phyloP scores from a whole-genome alignment of 1,140 invertebrate species.

The Eupristina koningsbergeri region DNA sequence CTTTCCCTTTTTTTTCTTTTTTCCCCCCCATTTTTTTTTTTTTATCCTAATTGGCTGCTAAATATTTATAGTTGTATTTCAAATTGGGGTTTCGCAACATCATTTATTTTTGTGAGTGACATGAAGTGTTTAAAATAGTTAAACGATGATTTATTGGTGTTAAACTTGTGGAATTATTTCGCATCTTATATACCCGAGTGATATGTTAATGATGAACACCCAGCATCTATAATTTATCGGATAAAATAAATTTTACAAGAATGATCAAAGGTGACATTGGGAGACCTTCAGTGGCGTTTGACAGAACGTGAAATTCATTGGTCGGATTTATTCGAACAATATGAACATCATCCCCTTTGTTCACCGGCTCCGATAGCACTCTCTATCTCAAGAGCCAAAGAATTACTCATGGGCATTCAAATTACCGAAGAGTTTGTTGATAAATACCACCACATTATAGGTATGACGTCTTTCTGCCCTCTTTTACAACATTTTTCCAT shows the following conservation, averaged over 20 bases:
- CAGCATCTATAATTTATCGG: neutral
- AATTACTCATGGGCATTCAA: slow-evolving; percentile 73
- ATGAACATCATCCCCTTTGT: slow-evolving; percentile 22
- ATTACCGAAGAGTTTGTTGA: slow-evolving; percentile 71
- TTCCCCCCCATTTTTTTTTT: neutral
- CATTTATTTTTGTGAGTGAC: neutral
- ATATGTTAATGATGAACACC: neutral
- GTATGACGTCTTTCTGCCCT: slow-evolving; percentile 47
- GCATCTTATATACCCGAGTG: neutral
- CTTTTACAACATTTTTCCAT: neutral
- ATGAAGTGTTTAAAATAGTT: neutral
- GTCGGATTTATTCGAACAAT: neutral
- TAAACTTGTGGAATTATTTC: neutral
- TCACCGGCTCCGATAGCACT: neutral
- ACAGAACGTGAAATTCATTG: neutral
- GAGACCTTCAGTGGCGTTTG: neutral
- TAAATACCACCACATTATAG: slow-evolving; percentile 71
- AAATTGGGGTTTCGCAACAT: too few species aligned
- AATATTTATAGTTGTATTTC: too few species aligned
- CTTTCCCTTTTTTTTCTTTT: too few species aligned
- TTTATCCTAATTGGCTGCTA: neutral
- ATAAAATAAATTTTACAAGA: too few species aligned
- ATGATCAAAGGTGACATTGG: neutral
- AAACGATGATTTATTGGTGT: neutral
- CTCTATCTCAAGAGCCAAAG: slow-evolving; percentile 55